Evolutionary conservation across 1,140 invertebrate genomes (phyloP), one percentile per base, ranked within the genome.

Genomic region (Neodiprion virginianus): DNA sequence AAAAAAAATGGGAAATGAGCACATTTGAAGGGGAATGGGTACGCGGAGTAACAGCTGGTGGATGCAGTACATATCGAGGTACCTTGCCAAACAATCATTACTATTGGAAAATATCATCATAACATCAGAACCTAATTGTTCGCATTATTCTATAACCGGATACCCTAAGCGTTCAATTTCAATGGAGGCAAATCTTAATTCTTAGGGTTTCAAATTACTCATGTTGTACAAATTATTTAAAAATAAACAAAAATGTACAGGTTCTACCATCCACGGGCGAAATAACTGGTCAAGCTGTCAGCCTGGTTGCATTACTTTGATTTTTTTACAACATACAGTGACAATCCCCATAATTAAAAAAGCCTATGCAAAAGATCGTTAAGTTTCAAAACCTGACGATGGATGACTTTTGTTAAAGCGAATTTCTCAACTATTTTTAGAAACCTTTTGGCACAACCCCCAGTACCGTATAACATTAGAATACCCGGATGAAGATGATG

Each of bases 21-120:
- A 94, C 96, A 17, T 98, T 96, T 83, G 96, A 98, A 84, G 98
- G 97, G 9, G 94, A 96, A 83, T 99, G 98, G 98, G 95, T 96
- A 1, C 87, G 93, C 79, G 93, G 97, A 17, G 94, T 96, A 2
- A 98, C 97, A 12, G 98, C 98, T 61, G 98, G 98, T 28, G 98
- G 98, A 12, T 99, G 98, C 86, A 92, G 98, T 81, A 99, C 99
- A 88, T 97, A 94, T 87, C 88, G 99, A 76, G 91, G 94, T 95
- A 61, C 40, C 12, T 73, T 10, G 50, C 17, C 28, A 48, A 67
- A 14, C 40, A 65, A 65, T 50, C 49, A 47, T 70, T n/a, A 61
- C 8, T 1, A 23, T 17, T 28, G 5, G 5, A 1, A 28, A 40
- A 53, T 8, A 48, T 23, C 11, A 1, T n/a, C 8, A 14, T 4